Evolutionary conservation across 1,140 invertebrate species (phyloP), one percentile per base, ranked within the genome.

Genomic region (Rhyacophila brunnea): DNA sequence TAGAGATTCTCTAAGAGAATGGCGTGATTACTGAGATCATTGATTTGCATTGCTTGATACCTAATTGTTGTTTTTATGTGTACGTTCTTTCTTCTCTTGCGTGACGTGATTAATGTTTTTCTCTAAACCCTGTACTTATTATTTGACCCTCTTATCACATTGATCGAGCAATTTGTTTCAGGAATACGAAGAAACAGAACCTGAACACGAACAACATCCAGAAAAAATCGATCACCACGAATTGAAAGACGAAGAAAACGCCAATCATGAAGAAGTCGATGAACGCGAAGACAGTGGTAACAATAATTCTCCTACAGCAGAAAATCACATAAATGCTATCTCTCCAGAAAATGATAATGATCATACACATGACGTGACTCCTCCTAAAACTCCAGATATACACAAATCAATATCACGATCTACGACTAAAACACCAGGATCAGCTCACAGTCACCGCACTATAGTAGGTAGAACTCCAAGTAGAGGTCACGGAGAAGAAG

Each of bases 241-340:
- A 28, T 45, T 56, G 46, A n/a, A 32, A 19, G 42, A 59, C 34
- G 46, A 51, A 14, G 20, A 52, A 49, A 49, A 53, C 65, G 35
- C 36, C n/a, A 42, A 56, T 32, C 67, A 65, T 35, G 61, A 67
- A 60, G 57, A 61, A 17, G 62, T 68, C 47, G 59, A 64, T 38
- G 71, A 73, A 19, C 65, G 70, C 32, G 68, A 72, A 53, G 69
- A 72, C 13, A 55, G 60, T 34, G 46, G 66, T 35, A 42, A 52
- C 18, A 3, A 46, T 11, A 65, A 68, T 14, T 48, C 46, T 35
- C 32, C 14, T 44, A 43, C 53, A 43, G 50, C 34, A 51, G 47
- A 57, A 34, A 44, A 48, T 35, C 43, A 45, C 38, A 42, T 40
- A 17, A 35, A 52, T 47, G 14, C 38, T 18, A 42, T 44, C 38